Evolutionary conservation across 2,888 invertebrate genomes (phyloP), one percentile per base, ranked within the genome.

Genomic region (Ceratothoa steindachneri): DNA sequence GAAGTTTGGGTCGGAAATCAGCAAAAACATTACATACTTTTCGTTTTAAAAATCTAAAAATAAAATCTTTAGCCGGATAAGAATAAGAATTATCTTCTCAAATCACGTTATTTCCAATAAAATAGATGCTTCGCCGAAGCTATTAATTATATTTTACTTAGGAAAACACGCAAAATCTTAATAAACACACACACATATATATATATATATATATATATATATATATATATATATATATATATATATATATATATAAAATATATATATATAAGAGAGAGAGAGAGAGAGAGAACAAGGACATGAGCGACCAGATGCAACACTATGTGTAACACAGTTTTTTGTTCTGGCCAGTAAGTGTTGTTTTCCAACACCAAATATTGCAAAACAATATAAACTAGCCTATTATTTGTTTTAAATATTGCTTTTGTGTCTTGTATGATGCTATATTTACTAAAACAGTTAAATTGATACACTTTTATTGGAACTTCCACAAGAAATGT

Each of bases 21-120:
- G 22, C 24, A 24, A 7, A 60, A 60, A n/a, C n/a, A 60, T 4
- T 4, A 60, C 60, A 60, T 60, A 3, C 22, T 24, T 60, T 24
- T 24, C n/a, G 22, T 60, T 60, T 60, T 60, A 60, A 60, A 55
- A 60, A 60, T 60, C 60, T 60, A 60, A 60, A 55, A 60, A 60
- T 60, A 22, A 60, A 60, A 22, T 12, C 60, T 60, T 24, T 24
- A 24, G 2, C 19, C 7, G 22, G 24, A 60, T 12, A 22, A 12
- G 12, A 24, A 3, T 9, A n/a, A 7, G 24, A 60, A 22, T 60
- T 60, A 60, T 60, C 60, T 60, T n/a, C 24, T 60, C 24, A 60
- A 60, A 24, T 60, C 22, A 24, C 24, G 60, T 60, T 60, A 60
- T 60, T 60, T 24, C 24, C 60, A 60, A 60, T 60, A 60, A 60